Conservation (phyloP, 53 echinoderm and acorn worm species). For the Echinometra lucunter region DNA sequence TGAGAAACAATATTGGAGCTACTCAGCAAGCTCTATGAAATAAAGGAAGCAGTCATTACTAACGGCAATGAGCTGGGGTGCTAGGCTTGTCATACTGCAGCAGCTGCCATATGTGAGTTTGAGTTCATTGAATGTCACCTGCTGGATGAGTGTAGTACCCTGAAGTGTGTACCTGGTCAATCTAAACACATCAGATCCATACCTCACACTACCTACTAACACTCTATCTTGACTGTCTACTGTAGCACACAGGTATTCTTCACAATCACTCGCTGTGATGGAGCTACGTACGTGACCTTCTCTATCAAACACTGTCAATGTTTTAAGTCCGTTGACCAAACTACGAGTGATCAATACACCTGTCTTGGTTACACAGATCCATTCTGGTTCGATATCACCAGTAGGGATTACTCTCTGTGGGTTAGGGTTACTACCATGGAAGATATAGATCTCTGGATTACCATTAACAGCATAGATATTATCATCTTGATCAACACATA, state of each 20-base stretch:
- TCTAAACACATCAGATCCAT: not conserved
- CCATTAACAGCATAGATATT: not conserved
- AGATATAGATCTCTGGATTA: not conserved
- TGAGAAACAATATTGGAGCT: not conserved
- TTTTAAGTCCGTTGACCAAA: not conserved
- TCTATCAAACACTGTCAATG: not conserved
- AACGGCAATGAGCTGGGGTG: not conserved
- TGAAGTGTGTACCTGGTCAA: not conserved
- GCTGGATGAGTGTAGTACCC: not conserved
- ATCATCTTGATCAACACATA: not conserved
- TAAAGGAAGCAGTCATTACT: not conserved
- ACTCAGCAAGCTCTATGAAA: not conserved
- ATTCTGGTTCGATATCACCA: not conserved
- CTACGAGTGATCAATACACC: not conserved
- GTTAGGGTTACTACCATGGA: not conserved
- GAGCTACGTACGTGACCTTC: not conserved
- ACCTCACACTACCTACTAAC: not conserved
- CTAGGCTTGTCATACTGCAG: not conserved
- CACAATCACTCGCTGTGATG: not conserved
- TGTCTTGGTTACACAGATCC: not conserved
- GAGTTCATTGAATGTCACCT: not conserved
- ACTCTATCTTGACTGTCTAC: conserved; percentile 4
- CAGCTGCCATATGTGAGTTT: not conserved
- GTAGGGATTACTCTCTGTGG: not conserved
- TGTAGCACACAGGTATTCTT: conserved; percentile 22